phyloP scores from a whole-genome alignment of 1,140 invertebrate species.

The Choristoneura fumiferana region DNA sequence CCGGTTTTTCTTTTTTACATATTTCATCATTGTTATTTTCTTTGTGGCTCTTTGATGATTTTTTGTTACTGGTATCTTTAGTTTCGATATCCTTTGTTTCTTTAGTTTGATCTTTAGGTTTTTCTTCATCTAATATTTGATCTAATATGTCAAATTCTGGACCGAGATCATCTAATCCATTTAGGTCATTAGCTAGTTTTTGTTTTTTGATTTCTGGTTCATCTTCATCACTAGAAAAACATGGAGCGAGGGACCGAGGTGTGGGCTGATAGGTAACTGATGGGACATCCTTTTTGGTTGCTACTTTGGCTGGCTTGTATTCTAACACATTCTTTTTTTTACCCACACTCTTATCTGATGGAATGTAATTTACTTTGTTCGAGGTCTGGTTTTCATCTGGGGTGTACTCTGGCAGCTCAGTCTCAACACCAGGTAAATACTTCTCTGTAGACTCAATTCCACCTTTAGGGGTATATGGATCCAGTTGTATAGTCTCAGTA shows the following conservation, averaged over 20 bases:
- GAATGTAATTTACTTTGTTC: constrained; percentile 59
- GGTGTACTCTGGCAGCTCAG: constrained; percentile 57
- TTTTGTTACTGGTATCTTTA: constrained; percentile 21
- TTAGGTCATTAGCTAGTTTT: constrained; percentile 63
- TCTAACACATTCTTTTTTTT: constrained; percentile 65
- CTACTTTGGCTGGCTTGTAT: constrained; percentile 63
- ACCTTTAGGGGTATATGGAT: constrained; percentile 66
- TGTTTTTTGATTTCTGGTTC: constrained; percentile 66
- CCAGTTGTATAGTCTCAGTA: constrained; percentile 46
- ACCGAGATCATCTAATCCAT: constrained; percentile 70
- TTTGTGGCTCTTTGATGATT: constrained; percentile 28
- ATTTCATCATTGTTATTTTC: constrained; percentile 28
- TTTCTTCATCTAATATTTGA: constrained; percentile 76
- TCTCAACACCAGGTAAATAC: constrained; percentile 63
- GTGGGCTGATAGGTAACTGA: constrained; percentile 66
- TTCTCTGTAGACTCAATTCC: constrained; percentile 52
- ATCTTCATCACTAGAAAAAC: constrained; percentile 76
- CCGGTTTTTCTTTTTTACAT: constrained; percentile 16
- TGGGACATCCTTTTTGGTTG: constrained; percentile 38
- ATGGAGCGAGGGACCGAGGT: constrained; percentile 60
- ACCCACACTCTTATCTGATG: constrained; percentile 60
- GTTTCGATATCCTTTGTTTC: constrained; percentile 7
- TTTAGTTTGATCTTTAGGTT: constrained; percentile 36
- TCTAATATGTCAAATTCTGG: constrained; percentile 75
- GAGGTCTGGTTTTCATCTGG: constrained; percentile 49